These are phyloP conservation scores for Willowsia nigromaculata DNA, from an alignment of 2,888 invertebrate species.

Conservation along the genomic window DNA sequence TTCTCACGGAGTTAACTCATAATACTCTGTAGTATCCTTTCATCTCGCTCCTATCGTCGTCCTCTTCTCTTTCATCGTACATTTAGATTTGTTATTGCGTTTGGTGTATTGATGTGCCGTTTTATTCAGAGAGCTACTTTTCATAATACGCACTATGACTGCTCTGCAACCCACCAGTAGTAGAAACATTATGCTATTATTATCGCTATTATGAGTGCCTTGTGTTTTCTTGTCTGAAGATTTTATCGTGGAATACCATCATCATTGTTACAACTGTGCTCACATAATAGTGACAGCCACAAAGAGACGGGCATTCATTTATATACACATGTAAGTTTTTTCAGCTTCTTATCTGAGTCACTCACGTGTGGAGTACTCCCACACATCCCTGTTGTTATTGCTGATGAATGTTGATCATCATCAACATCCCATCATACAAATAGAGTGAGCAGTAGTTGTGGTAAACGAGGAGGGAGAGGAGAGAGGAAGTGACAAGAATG, in stretches of 20 bases:
- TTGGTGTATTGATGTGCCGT: background rate
- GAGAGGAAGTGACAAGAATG: slow-evolving; percentile 55
- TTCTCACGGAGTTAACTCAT: slow-evolving; percentile 62
- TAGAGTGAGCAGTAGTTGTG: background rate
- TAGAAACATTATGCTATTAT: slow-evolving; percentile 16
- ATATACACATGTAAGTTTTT: background rate
- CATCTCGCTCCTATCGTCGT: slow-evolving; percentile 8
- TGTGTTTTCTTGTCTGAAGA: slow-evolving; percentile 43
- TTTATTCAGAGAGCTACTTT: slow-evolving; percentile 12
- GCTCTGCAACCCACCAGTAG: background rate
- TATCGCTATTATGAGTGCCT: slow-evolving; percentile 41
- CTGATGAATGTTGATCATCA: slow-evolving; percentile 31
- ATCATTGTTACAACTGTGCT: background rate
- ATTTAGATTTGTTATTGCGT: background rate
- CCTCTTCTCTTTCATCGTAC: background rate
- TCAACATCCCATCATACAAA: background rate
- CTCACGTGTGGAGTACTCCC: slow-evolving; percentile 52
- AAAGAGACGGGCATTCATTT: background rate
- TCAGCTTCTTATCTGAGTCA: background rate
- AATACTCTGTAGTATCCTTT: slow-evolving; percentile 37
- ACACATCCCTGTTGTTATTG: slow-evolving; percentile 13
- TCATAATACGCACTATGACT: slow-evolving; percentile 30
- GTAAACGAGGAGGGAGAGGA: slow-evolving; percentile 26
- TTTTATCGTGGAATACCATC: slow-evolving; percentile 32
- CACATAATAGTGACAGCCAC: slow-evolving; percentile 26